Evolutionary conservation across 2,888 invertebrate genomes (phyloP), one percentile per base, ranked within the genome.

Genomic region (Dusona sp.): DNA sequence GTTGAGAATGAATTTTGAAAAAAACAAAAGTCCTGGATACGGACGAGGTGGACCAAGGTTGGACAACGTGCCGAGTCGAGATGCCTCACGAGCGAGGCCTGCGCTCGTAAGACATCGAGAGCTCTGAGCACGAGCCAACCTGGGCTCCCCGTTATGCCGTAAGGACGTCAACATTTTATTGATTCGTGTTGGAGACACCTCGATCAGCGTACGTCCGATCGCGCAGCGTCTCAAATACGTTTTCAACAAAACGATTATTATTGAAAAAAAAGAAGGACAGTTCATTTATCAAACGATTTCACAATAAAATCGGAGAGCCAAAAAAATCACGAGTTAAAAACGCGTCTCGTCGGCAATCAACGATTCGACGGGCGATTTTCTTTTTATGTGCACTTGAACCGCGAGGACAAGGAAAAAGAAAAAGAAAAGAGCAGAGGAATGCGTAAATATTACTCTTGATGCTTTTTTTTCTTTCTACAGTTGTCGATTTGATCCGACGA

Each of bases 1-100:
- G 25, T 33, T n/a, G 8, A 38, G 45, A 70, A 22, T 73, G 4
- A 11, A 54, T 51, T 33, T 38, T 48, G 22, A 68, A n/a, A 51
- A 38, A 79, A 61, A n/a, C 42, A 29, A 54, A 57, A 73, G 19
- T 45, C 29, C 70, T 45, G 7, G 64, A 57, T 36, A 80, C 72
- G 73, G 74, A 72, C 57, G 87, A 81, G 82, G 73, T 61, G 72
- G 72, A 67, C 79, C 77, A 42, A 72, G 61, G 79, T 65, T 67
- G 57, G 45, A 67, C 86, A 84, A 38, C 84, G 81, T 89, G 89
- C 90, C 90, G 90, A 91, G 91, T 89, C 88, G 88, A 89, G 91
- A 92, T 91, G 92, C 90, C 90, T 89, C 89, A 90, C 90, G 92
- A 93, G 92, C 91, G 94, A 94, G 94, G 94, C 94, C 94, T 94